These are phyloP conservation scores for Microcebus lehilahytsara DNA, from an alignment of 2,113 vertebrate species.

Conservation along the genomic window DNA sequence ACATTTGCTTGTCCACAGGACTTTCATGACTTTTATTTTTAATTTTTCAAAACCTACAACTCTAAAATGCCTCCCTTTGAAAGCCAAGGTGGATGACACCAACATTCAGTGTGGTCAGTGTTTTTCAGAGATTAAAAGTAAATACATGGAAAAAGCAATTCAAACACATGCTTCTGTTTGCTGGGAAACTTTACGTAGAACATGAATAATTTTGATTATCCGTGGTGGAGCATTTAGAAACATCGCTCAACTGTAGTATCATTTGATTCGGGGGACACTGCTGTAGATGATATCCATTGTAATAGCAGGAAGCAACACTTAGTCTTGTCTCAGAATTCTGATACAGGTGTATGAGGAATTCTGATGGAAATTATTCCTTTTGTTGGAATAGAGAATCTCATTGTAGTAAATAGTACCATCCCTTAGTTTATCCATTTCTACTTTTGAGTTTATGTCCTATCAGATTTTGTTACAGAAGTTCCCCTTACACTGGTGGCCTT, in stretches of 20 bases:
- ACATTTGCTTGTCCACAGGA: background rate
- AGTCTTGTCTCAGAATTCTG: background rate
- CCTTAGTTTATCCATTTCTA: background rate
- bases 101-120: background rate
- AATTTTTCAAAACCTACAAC: background rate
- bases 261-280: background rate
- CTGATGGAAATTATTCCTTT: background rate
- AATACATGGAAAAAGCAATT: background rate
- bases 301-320: background rate
- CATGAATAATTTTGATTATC: background rate
- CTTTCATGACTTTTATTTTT: background rate
- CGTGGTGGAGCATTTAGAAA: background rate
- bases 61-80: background rate
- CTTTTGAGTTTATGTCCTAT: background rate
- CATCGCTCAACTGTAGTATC: background rate
- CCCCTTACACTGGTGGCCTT: background rate
- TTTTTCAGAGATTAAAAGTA: slow-evolving; percentile 40
- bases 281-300: background rate
- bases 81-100: background rate
- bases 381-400: background rate
- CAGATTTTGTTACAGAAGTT: background rate
- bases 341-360: background rate
- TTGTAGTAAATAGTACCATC: background rate
- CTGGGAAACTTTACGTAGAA: background rate
- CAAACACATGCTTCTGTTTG: background rate